Base-by-base conservation (phyloP, 1,140 invertebrate species). In the Diachasmimorpha longicaudata region DNA sequence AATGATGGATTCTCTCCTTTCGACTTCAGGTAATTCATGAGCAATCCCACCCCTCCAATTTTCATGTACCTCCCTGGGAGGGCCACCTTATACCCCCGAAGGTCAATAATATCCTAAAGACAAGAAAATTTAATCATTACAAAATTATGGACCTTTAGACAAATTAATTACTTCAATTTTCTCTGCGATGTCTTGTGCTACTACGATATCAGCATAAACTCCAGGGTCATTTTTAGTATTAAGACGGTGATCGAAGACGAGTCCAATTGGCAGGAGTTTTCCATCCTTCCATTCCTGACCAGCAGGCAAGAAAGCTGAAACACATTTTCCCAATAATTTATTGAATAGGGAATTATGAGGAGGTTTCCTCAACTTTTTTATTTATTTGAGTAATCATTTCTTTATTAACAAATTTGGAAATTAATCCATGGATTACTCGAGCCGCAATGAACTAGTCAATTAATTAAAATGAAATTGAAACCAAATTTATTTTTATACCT, bases 131-230 rank as follows among this genome's bases (percentile, higher is more conserved):
- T 16, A 31, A 68, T 14, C 42, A 39, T 9, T 58, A 69, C 39
- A 72, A 36, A 39, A 71, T 31, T 31, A 31, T 42, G 39, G 11
- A 11, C 1, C 58, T 58, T 68, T 39, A 16, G 39, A 42, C 1
- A 11, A 42, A 6, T 42, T 1, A 71, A 13, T 31, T 75, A 84
- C 85, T 76, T 86, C 75, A 31, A 85, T 75, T 5, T 82, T 79
- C 21, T 78, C 19, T 14, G 79, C 78, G 16, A 86, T 81, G 79
- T 90, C 87, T 11, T 78, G 78, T 72, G 90, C 86, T n/a, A 91
- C 86, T 3, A 91, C 86, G 8, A 92, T 76, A 70, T 92, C 91
- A n/a, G 87, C 85, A 80, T 87, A 92, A 68, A 91, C 88, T 5
- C 86, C 87, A 0, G 89, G 81, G 19, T 78, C 77, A 13, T 85